These are phyloP conservation scores for Oxycera nigricornis DNA, from an alignment of 2,888 invertebrate genomes.

Conservation along the genomic window DNA sequence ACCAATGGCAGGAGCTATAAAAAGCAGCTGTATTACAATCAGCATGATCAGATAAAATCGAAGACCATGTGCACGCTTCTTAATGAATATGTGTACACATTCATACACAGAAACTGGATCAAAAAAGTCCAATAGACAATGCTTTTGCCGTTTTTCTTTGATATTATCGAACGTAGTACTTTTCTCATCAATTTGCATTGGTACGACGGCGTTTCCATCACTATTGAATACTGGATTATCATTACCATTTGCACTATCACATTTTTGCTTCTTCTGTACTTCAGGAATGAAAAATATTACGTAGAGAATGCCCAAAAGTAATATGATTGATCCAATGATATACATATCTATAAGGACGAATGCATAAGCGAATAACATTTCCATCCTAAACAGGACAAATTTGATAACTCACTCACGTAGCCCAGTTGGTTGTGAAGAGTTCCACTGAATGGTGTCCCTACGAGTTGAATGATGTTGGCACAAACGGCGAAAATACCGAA, in stretches of 20 bases:
- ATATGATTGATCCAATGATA: conserved; percentile 55
- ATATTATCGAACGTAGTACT: background rate
- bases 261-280: conserved; percentile 47
- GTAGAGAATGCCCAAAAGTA: conserved; percentile 58
- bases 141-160: conserved; percentile 31
- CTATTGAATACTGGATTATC: conserved; percentile 46
- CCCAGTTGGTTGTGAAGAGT: conserved; percentile 55
- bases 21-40: conserved; percentile 56
- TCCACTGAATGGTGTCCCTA: conserved; percentile 58
- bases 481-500: conserved; percentile 62
- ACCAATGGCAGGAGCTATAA: conserved; percentile 56
- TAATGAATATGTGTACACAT: conserved; percentile 56
- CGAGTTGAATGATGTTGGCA: conserved; percentile 56
- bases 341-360: conserved; percentile 55
- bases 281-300: conserved; percentile 59
- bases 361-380: background rate
- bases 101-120: conserved; percentile 58
- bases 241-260: conserved; percentile 37
- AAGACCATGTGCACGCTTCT: conserved; percentile 56
- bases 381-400: background rate
- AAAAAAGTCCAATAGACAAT: conserved; percentile 56
- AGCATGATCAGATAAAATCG: conserved; percentile 55
- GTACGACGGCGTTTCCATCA: background rate
- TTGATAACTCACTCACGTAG: conserved; percentile 55
- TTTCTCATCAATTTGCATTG: conserved; percentile 13